A percentile compares a stretch with the other conserved stretches of the same genome.
These are phyloP conservation scores for Sphaerodactylus townsendi DNA, from an alignment of 2,113 vertebrate genomes.

Conservation along the genomic window DNA sequence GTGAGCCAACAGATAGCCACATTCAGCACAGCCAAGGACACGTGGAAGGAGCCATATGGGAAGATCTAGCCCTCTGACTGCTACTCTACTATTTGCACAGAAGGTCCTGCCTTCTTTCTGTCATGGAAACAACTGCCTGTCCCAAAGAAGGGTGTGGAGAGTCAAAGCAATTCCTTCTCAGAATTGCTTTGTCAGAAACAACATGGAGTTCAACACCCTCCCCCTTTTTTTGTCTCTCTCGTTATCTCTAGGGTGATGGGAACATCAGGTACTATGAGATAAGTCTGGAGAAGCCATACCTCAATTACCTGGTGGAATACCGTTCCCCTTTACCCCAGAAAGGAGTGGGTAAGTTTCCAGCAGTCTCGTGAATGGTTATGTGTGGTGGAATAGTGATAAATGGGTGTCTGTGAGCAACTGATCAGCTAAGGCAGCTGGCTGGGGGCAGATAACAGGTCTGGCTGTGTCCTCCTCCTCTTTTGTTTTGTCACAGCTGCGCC, in stretches of 20 bases:
- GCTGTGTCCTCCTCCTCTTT: neutral
- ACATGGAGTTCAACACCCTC: neutral
- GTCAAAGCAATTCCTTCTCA: neutral
- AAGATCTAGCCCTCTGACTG: neutral
- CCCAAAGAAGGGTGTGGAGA: no score
- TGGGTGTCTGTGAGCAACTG: neutral
- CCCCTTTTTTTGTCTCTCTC: neutral
- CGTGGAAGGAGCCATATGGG: no score
- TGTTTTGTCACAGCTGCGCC: neutral
- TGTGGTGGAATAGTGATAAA: neutral
- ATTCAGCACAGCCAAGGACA: no score
- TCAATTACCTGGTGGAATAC: slow-evolving; percentile 87
- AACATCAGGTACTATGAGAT: slow-evolving; percentile 94
- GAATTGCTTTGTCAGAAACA: neutral
- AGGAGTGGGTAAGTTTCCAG: slow-evolving; percentile 83
- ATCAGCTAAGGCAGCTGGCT: neutral
- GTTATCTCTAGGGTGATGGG: slow-evolving; percentile 84
- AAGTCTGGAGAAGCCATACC: slow-evolving; percentile 84
- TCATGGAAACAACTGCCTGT: neutral
- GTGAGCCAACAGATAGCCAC: no score
- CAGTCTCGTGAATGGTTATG: neutral
- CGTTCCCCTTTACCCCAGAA: slow-evolving; percentile 88
- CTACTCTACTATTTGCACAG: neutral
- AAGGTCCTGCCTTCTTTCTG: neutral
- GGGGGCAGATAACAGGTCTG: neutral